Evolutionary conservation across 2,797 vertebrate genomes (phyloP).

Genomic region (Alauda arvensis): DNA sequence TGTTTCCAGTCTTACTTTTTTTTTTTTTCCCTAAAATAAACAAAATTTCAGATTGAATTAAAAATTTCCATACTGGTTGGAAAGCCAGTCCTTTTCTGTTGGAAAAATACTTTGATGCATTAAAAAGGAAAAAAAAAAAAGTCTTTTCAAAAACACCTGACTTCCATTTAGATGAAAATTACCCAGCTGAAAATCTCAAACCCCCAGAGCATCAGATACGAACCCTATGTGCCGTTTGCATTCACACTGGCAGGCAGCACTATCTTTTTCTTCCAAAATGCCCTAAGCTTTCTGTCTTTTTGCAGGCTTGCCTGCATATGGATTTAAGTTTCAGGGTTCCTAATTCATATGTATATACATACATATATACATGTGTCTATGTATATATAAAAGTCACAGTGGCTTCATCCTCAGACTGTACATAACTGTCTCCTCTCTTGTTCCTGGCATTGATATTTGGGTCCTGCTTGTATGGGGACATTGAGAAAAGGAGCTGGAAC

Average conservation of each 20-base stretch:
- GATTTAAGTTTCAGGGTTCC: conserved; percentile 19
- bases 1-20: too few relatives aligned
- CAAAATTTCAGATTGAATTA: conserved; percentile 35
- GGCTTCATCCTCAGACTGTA: conserved; percentile 16
- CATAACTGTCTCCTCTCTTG: conserved; percentile 24
- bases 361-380: neutral
- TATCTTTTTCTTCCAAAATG: conserved; percentile 18
- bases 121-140: neutral
- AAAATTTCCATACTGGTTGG: conserved; percentile 41
- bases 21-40: neutral
- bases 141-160: conserved; percentile 29
- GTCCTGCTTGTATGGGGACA: conserved; percentile 37
- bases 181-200: conserved; percentile 19
- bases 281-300: conserved; percentile 15
- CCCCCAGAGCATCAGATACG: neutral
- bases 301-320: neutral
- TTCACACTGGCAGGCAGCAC: neutral
- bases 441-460: conserved; percentile 10
- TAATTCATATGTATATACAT: neutral
- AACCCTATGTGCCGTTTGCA: neutral
- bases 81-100: conserved; percentile 6
- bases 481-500: conserved; percentile 48
- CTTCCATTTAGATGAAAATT: conserved; percentile 33
- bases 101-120: conserved; percentile 29
- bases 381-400: conserved; percentile 11